These are phyloP conservation scores for Pavo muticus DNA, from an alignment of 2,113 vertebrate genomes.

Conservation along the genomic window DNA sequence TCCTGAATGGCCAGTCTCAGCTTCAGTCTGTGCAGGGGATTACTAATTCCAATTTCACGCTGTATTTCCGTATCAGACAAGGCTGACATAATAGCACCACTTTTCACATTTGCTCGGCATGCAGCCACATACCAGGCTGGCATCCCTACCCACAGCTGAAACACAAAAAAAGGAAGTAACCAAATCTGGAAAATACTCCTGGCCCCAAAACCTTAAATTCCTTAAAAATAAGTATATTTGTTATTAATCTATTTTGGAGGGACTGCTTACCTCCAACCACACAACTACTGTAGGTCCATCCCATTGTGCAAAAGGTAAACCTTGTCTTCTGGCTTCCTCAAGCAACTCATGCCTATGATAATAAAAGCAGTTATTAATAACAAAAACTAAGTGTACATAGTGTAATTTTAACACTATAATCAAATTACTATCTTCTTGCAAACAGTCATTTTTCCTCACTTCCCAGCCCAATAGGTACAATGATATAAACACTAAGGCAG, in stretches of 20 bases:
- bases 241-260: not conserved
- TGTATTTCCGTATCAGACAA: constrained; percentile 98
- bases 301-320: constrained; percentile 97
- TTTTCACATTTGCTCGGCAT: constrained; percentile 97
- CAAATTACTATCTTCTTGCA: not conserved
- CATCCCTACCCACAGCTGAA: constrained; percentile 98
- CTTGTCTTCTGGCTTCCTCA: constrained; percentile 93
- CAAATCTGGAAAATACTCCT: not conserved
- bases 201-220: not conserved
- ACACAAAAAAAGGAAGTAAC: not conserved
- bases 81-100: constrained; percentile 97
- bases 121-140: constrained; percentile 98
- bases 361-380: not conserved
- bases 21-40: constrained; percentile 94
- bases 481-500: not conserved
- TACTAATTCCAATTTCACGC: constrained; percentile 97
- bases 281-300: constrained; percentile 96
- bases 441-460: not conserved
- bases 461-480: not conserved
- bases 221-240: not conserved
- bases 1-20: constrained; percentile 96
- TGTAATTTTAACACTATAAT: not conserved
- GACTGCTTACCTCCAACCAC: constrained; percentile 92
- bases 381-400: not conserved
- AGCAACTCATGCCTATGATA: constrained; percentile 89